These are phyloP conservation scores for Chlorodrepanis virens DNA, from an alignment of 2,113 vertebrate species.

Conservation along the genomic window DNA sequence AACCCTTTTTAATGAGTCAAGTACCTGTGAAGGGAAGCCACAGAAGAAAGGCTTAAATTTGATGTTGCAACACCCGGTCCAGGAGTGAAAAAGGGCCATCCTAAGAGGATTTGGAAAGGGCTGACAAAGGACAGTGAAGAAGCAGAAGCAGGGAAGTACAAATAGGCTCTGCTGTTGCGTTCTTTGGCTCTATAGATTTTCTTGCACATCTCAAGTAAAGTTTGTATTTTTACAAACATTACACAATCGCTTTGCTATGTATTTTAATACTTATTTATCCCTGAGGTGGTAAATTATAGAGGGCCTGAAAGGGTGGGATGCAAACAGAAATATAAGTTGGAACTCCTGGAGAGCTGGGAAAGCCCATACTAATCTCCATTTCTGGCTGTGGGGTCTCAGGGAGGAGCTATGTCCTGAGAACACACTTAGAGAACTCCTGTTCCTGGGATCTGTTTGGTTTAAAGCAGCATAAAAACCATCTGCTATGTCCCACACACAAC, in stretches of 20 bases:
- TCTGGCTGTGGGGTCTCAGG: background rate
- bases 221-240: background rate
- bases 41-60: background rate
- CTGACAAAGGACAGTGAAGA: background rate
- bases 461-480: background rate
- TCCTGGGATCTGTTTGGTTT: background rate
- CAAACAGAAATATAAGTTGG: background rate
- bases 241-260: background rate
- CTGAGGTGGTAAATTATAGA: background rate
- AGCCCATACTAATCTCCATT: rapidly evolving
- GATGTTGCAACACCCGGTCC: background rate
- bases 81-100: background rate
- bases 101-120: background rate
- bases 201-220: background rate
- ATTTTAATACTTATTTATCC: background rate
- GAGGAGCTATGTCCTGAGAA: background rate
- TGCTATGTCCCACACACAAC: background rate
- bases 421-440: background rate
- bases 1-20: background rate
- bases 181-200: background rate
- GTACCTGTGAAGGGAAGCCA: background rate
- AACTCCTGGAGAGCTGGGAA: background rate
- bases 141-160: background rate
- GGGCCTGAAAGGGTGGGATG: background rate
- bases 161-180: background rate